Percentiles rank a stretch among this genome's conserved stretches.
Evolutionary conservation across 2,888 invertebrate genomes (phyloP).

Genomic region (Cataglyphis cursor): DNA sequence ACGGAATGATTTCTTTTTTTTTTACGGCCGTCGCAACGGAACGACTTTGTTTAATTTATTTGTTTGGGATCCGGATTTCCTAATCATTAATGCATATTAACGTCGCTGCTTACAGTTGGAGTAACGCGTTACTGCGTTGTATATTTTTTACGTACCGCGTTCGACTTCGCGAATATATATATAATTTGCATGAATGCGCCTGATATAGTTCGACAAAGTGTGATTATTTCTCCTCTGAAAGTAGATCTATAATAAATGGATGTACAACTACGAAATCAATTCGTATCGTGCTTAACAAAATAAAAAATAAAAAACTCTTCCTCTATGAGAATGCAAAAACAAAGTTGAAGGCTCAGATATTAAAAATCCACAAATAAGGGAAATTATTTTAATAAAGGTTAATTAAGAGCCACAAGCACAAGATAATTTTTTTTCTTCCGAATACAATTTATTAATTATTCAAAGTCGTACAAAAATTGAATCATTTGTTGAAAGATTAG

Average conservation of each 20-base stretch:
- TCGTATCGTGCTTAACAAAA: not conserved
- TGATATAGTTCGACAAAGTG: slow-evolving; percentile 6
- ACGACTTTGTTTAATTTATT: slow-evolving; percentile 45
- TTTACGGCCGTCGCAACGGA: slow-evolving; percentile 20
- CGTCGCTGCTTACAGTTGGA: slow-evolving; percentile 29
- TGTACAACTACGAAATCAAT: not conserved
- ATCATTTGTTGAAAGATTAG: not conserved
- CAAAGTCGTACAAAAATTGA: not conserved
- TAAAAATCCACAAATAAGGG: not conserved
- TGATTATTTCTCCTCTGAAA: not conserved
- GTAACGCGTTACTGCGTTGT: not conserved
- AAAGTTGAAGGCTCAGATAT: not conserved
- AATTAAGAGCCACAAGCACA: not conserved
- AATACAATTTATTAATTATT: not conserved
- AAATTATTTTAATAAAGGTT: not conserved
- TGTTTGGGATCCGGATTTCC: slow-evolving; percentile 33
- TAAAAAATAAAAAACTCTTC: not conserved
- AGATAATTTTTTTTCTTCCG: not conserved
- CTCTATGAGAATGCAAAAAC: not conserved
- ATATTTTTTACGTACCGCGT: slow-evolving; percentile 28
- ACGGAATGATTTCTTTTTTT: not conserved
- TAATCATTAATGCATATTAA: slow-evolving; percentile 47
- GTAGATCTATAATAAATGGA: not conserved
- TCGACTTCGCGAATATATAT: slow-evolving; percentile 9
- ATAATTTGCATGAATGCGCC: slow-evolving; percentile 6